Base-by-base conservation (phyloP, 2,113 vertebrate genomes). In the Albula glossodonta region DNA sequence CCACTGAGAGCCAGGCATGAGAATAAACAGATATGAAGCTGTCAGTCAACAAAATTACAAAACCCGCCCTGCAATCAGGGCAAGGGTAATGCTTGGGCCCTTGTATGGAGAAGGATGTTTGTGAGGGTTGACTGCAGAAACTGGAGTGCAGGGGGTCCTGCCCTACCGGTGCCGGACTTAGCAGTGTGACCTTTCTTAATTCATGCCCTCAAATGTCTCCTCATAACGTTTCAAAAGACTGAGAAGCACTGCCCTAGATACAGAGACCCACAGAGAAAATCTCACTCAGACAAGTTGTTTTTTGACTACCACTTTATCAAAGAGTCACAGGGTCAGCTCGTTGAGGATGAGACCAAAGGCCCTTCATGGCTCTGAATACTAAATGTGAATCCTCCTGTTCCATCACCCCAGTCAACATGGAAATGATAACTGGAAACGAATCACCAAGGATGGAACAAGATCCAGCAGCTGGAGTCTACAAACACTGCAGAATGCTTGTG, bases 1-100 rank as follows among this genome's bases (percentile, higher is more conserved):
- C 93, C 92, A 94, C 93, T 91, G 87, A 84, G 94, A 95, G 95
- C 96, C 95, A 96, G 95, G 96, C 95, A 94, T 95, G 95, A 96
- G 96, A 96, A 96, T 96, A 96, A 96, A 96, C 95, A 96, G 96
- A 96, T 96, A 96, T 96, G 96, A 97, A 95, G 94, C 95, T 96
- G 96, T 96, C 96, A 97, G 94, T 96, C 96, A 96, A 92, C 93
- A 94, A 95, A 96, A 96, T 96, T 95, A 94, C 94, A 93, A 95
- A 96, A 95, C 94, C 94, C 95, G 93, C 94, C 94, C 91, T 92
- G 91, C 92, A 8, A 8, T 93, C 96, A 92, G 93, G 91, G 92
- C 94, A 94, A 93, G 3, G 93, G 95, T 94, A 92, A 78, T 82
- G 80, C 91, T 89, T 90, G 87, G 94, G 93, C 93, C 89, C 81